Evolutionary conservation across 2,888 invertebrate genomes (phyloP), one percentile per base, ranked within the genome.

Genomic region (Morpho helenor): DNA sequence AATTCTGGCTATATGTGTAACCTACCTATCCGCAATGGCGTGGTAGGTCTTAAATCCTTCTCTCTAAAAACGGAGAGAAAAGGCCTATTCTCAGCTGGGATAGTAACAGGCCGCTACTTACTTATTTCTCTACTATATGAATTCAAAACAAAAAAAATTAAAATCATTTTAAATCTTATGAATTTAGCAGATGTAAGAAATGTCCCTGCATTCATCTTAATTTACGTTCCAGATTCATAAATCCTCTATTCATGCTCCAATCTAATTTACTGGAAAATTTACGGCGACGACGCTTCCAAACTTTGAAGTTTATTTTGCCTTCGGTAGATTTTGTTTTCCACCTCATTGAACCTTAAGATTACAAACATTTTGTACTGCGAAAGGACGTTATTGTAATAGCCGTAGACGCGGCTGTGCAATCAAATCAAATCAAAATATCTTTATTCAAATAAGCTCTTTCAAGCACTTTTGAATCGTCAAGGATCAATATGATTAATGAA

Each of bases 221-320:
- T 48, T 48, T 8, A 48, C 31, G 31, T 31, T 31, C 48, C 16
- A 48, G 6, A 8, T 41, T 9, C 31, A 9, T 53, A 45, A 49
- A 55, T 59, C 52, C 40, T 23, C 53, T 54, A n/a, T 31, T 44
- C 46, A 8, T 8, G 39, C 22, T 50, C 8, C 31, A 31, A 48
- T 9, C 22, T 50, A 43, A 59, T 43, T 55, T 47, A 50, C 8
- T 43, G 50, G 10, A 51, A 47, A 51, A 43, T 51, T 59, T 59
- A 47, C 52, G n/a, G 46, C 31, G 31, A 42, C 9, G 42, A 42
- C 9, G 39, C 31, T 8, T 10, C 23, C n/a, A 23, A 49, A 55
- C 41, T 41, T 49, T 49, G 31, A 42, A 22, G 10, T 16, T 48
- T 31, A 9, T 31, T 22, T 8, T 43, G 8, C 43, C n/a, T n/a